Evolutionary conservation across 1,140 invertebrate genomes (phyloP), one percentile per base, ranked within the genome.

Genomic region (Leptinotarsa defecta): DNA sequence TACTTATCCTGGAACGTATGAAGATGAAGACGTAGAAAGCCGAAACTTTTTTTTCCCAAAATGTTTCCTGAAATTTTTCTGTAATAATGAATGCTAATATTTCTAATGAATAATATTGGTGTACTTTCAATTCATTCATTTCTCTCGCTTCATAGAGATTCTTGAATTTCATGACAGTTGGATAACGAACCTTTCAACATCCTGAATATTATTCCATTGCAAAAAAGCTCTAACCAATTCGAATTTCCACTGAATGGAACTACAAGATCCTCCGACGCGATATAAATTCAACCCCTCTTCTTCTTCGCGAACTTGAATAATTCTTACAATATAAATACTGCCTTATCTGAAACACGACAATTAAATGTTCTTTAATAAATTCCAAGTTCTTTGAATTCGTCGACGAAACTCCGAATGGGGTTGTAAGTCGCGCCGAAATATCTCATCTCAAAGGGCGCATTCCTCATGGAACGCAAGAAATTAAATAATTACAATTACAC

Each of bases 391-490:
- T 65, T 65, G 64, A 65, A 65, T 65, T 65, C 11, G 64, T 34
- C 64, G 64, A 34, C 20, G 27, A 34, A 65, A 65, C 64, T 57
- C 52, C 52, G 3, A 57, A 57, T 57, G 13, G 52, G 52, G 52
- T 19, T 57, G n/a, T 19, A 19, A 57, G 52, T 57, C 52, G n/a
- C 15, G 52, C 52, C 64, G 13, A 65, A 65, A 65, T 65, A 65
- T 65, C 27, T 65, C 64, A 65, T 65, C 64, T 65, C 64, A 65
- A 65, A 65, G 64, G 64, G 27, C 64, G 20, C 64, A 65, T 65
- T 65, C n/a, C 20, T 65, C 64, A 24, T 34, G 64, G 20, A 65
- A 65, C 20, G 64, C 15, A 34, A 65, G 64, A 65, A 65, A 65
- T 65, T 65, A 22, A 22, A 65, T 65, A 65, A 65, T 65, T 13